phyloP scores from a whole-genome alignment of 2,797 vertebrate genomes.

The Huso huso region DNA sequence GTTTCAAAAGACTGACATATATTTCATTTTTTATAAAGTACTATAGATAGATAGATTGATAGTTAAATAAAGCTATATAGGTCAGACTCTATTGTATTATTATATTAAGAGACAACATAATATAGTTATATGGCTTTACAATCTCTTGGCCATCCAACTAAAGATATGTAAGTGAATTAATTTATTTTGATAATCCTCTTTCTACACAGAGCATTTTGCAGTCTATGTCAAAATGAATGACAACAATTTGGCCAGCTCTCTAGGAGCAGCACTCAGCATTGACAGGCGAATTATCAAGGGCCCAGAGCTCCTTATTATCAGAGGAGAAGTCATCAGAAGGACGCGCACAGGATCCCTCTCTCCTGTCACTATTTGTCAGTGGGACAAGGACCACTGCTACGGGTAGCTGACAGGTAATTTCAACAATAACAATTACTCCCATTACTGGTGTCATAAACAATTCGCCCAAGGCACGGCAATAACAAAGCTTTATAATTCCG shows the following conservation, averaged over 20 bases:
- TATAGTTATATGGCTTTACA: not conserved
- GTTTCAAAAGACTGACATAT: too few species aligned
- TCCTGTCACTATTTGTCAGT: constrained; percentile 97
- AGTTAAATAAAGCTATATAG: too few species aligned
- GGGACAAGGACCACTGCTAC: constrained; percentile 82
- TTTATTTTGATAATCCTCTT: constrained; percentile 73
- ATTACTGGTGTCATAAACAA: constrained; percentile 99
- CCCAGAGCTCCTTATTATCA: constrained; percentile 94
- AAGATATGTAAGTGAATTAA: constrained; percentile 55
- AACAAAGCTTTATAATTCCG: constrained; percentile 94
- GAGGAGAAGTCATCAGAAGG: constrained; percentile 90
- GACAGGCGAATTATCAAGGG: constrained; percentile 99
- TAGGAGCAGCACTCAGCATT: constrained; percentile 84
- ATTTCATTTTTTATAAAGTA: too few species aligned
- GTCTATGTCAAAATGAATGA: constrained; percentile 84
- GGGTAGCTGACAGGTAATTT: constrained; percentile 99
- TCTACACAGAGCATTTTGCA: constrained; percentile 60
- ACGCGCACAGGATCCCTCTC: constrained; percentile 64
- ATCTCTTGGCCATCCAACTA: constrained; percentile 42
- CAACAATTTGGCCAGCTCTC: constrained; percentile 88
- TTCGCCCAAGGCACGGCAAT: constrained; percentile 83
- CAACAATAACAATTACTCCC: constrained; percentile 99
- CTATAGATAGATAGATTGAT: too few species aligned
- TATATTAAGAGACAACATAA: not conserved
- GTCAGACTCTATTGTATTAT: not conserved